Evolutionary conservation across 1,140 invertebrate genomes (phyloP).

Genomic region (Battus philenor): DNA sequence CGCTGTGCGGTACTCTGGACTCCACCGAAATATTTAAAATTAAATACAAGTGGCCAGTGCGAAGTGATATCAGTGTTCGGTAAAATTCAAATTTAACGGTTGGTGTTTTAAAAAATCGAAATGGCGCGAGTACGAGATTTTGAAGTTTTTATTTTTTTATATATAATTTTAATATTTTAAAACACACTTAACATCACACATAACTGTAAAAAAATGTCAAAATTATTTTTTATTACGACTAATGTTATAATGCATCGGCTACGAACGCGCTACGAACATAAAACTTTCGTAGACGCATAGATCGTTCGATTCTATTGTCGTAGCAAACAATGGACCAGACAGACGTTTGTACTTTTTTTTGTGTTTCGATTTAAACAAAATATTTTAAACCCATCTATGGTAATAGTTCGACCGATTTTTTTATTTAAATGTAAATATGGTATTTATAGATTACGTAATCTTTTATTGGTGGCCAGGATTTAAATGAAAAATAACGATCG

Average conservation of each 20-base stretch:
- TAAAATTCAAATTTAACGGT: slow-evolving; percentile 46
- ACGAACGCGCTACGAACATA: slow-evolving; percentile 43
- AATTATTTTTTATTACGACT: too few relatives aligned
- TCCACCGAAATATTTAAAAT: slow-evolving; percentile 27
- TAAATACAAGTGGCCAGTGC: slow-evolving; percentile 41
- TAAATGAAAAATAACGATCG: not conserved
- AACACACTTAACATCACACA: slow-evolving; percentile 37
- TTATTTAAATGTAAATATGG: too few relatives aligned
- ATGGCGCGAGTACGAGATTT: slow-evolving; percentile 55
- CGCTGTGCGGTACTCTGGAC: slow-evolving; percentile 44
- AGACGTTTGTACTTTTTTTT: too few relatives aligned
- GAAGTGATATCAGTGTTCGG: slow-evolving; percentile 41
- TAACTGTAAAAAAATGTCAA: not conserved
- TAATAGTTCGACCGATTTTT: too few relatives aligned
- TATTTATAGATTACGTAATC: too few relatives aligned
- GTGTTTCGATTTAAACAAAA: too few relatives aligned
- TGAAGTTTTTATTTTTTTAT: slow-evolving; percentile 29
- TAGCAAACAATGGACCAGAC: slow-evolving; percentile 11
- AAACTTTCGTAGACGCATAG: slow-evolving; percentile 12
- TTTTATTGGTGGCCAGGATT: too few relatives aligned
- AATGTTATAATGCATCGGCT: slow-evolving; percentile 28
- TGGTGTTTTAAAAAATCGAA: slow-evolving; percentile 45
- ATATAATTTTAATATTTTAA: slow-evolving; percentile 8
- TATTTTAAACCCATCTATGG: too few relatives aligned
- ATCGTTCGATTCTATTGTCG: slow-evolving; percentile 14